Evolutionary conservation across 1,140 invertebrate species (phyloP).

Genomic region (Planococcus citri): DNA sequence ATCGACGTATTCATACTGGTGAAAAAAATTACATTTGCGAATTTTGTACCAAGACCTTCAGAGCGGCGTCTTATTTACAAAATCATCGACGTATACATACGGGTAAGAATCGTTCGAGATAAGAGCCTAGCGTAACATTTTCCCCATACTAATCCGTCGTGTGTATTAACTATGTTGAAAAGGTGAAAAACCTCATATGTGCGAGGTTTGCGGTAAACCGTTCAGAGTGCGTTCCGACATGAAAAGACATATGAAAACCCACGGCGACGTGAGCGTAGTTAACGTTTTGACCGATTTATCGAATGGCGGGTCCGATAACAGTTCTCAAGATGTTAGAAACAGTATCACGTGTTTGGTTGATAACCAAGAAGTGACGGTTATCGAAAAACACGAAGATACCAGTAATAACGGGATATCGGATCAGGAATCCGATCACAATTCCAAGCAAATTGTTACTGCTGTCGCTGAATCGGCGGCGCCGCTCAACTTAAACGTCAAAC

Average conservation of each 20-base stretch:
- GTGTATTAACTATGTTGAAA: constrained; percentile 22
- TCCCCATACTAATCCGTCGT: too few relatives aligned
- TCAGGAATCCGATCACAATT: constrained; percentile 20
- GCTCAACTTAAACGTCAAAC: constrained; percentile 24
- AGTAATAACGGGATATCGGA: constrained; percentile 20
- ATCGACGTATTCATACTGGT: constrained; percentile 77
- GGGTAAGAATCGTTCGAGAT: constrained; percentile 38
- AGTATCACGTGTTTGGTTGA: constrained; percentile 20
- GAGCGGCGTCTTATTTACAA: constrained; percentile 70
- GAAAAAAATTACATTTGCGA: constrained; percentile 81
- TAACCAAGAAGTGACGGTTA: constrained; percentile 14
- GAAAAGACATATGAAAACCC: constrained; percentile 73
- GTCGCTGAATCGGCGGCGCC: constrained; percentile 15
- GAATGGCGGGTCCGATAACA: constrained; percentile 14
- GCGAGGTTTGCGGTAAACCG: constrained; percentile 62
- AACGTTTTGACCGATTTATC: constrained; percentile 22
- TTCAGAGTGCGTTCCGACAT: constrained; percentile 77
- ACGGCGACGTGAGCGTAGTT: constrained; percentile 39
- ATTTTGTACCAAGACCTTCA: constrained; percentile 68
- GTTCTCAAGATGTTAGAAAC: constrained; percentile 21
- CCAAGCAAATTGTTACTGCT: not conserved
- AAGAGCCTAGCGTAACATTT: too few relatives aligned
- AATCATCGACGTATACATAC: constrained; percentile 86
- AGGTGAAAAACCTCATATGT: constrained; percentile 69
- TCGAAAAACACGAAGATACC: constrained; percentile 12